Base-by-base conservation (phyloP, 2,888 invertebrate species). In the Andrena dorsata region DNA sequence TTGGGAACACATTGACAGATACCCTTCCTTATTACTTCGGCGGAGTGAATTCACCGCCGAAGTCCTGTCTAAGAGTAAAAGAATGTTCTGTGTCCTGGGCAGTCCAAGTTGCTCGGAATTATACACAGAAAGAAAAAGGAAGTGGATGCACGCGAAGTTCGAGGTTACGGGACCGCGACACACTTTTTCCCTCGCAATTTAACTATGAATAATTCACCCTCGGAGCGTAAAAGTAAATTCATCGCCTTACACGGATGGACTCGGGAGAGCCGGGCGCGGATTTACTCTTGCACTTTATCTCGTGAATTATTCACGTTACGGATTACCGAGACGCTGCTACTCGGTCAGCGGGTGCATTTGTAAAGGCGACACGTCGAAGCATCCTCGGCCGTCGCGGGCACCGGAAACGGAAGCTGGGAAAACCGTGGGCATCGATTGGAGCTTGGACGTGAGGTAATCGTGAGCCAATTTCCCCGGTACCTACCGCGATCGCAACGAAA, bases 161-260 rank as follows among this genome's bases (percentile, higher is more conserved):
- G 35, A 47, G 49, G 41, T 76, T 16, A 49, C 13, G 26, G n/a
- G 35, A n/a, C 41, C 26, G 64, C 10, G 64, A 49, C 56, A 56
- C 49, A 35, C 30, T 75, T 71, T 61, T 28, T 56, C 60, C 32
- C 23, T 49, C 26, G 74, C 76, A 49, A 61, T 81, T 81, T 79
- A 69, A 72, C 63, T 41, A 77, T 70, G 80, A 82, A 85, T 80
- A 84, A 85, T 82, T 85, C 75, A 77, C 56, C n/a, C 26, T 20
- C 47, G 20, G 28, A 65, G 68, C 28, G 66, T 30, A 35, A 60
- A 63, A 81, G 72, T 76, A 72, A 80, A 82, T 80, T 80, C 72
- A 66, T 76, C 72, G 71, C 26, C 63, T 71, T 68, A 49, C 60
- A 28, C n/a, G 75, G n/a, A 51, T 20, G 72, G 30, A 70, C 49